phyloP scores from a whole-genome alignment of 2,888 invertebrate species.

The Mythimna lalbum region DNA sequence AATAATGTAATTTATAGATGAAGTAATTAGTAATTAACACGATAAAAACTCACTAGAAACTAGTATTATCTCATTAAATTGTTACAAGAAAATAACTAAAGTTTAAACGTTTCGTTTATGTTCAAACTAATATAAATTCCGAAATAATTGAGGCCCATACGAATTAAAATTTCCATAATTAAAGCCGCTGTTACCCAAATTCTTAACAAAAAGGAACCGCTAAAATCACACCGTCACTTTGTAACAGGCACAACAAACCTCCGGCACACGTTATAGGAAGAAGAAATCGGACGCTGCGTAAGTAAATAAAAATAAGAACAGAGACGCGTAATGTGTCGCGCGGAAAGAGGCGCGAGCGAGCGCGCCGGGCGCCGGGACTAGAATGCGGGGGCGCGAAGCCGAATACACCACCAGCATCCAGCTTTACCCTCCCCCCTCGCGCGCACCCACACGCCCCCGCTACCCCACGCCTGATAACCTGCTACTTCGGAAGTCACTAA shows the following conservation, averaged over 20 bases:
- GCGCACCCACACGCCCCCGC: constrained; percentile 68
- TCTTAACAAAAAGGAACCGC: constrained; percentile 72
- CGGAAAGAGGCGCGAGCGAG: constrained; percentile 75
- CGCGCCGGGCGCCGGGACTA: constrained; percentile 83
- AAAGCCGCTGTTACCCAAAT: constrained; percentile 19
- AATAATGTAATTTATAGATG: not conserved
- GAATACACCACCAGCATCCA: constrained; percentile 82
- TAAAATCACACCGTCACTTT: constrained; percentile 85
- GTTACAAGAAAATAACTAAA: not conserved
- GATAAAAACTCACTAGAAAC: constrained; percentile 27
- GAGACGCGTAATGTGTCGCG: constrained; percentile 77
- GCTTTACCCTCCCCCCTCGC: constrained; percentile 76
- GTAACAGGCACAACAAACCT: constrained; percentile 85
- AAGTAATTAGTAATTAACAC: constrained; percentile 14
- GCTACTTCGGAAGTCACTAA: constrained; percentile 90
- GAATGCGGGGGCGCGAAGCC: constrained; percentile 84
- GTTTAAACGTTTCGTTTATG: not conserved
- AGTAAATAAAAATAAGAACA: constrained; percentile 78
- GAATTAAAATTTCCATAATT: constrained; percentile 17
- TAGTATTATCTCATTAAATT: not conserved
- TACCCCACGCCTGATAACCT: constrained; percentile 87
- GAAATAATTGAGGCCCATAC: constrained; percentile 7
- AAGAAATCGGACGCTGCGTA: constrained; percentile 65
- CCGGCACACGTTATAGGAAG: constrained; percentile 70
- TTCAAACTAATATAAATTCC: not conserved